A percentile compares a stretch with the other conserved stretches of the same genome.
phyloP scores from a whole-genome alignment of 2,113 vertebrate genomes.

The Ranitomeya variabilis region DNA sequence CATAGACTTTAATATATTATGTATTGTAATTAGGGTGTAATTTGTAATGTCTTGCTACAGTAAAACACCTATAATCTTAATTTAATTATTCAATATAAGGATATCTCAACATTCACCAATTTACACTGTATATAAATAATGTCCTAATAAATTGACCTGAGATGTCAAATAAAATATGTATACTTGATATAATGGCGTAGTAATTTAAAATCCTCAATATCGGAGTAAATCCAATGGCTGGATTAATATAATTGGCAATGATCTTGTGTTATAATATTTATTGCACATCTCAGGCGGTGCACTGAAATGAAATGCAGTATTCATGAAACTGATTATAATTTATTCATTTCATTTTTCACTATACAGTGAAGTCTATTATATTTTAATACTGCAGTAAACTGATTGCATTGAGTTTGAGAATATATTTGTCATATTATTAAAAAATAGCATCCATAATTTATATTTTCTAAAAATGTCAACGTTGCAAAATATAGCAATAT shows the following conservation, averaged over 20 bases:
- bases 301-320: background rate
- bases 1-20: too few species aligned
- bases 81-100: too few species aligned
- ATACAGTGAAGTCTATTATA: background rate
- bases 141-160: background rate
- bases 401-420: background rate
- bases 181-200: background rate
- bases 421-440: background rate
- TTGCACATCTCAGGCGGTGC: background rate
- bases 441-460: background rate
- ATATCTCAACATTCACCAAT: background rate
- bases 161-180: background rate
- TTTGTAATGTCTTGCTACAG: too few species aligned
- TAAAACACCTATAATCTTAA: too few species aligned
- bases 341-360: background rate
- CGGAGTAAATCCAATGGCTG: background rate
- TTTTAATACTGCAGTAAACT: background rate
- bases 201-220: background rate
- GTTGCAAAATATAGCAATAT: background rate
- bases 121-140: background rate
- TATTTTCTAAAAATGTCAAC: background rate
- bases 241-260: background rate
- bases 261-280: background rate
- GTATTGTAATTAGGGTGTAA: too few species aligned
- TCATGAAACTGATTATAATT: background rate